phyloP scores from a whole-genome alignment of 2,888 invertebrate genomes.

The Scotopteryx bipunctaria region DNA sequence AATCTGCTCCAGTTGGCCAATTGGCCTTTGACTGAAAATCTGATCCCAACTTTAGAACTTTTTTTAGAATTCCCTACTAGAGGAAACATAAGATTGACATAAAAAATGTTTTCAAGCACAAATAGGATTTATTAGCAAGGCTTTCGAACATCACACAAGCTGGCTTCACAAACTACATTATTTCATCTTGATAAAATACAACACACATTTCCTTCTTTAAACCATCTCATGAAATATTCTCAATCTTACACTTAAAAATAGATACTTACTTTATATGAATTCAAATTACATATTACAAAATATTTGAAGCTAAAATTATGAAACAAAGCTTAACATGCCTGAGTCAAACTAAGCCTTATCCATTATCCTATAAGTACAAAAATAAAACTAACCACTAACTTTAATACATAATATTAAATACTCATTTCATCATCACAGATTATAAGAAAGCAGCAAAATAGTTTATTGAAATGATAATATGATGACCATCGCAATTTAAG shows the following conservation, averaged over 20 bases:
- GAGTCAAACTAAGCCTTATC: constrained; percentile 24
- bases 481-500: not conserved
- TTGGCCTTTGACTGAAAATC: no score
- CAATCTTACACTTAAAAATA: constrained; percentile 44
- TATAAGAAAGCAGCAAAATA: constrained; percentile 33
- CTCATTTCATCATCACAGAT: constrained; percentile 47
- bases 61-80: not conserved
- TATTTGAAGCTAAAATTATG: constrained; percentile 9
- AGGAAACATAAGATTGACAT: constrained; percentile 37
- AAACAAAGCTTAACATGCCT: no score
- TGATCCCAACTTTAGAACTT: no score
- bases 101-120: constrained; percentile 48
- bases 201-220: constrained; percentile 48
- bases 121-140: constrained; percentile 61
- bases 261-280: no score
- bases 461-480: not conserved
- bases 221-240: constrained; percentile 67
- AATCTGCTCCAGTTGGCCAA: no score
- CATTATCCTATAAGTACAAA: constrained; percentile 45
- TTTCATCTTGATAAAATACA: constrained; percentile 27
- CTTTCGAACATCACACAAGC: constrained; percentile 61
- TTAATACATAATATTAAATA: constrained; percentile 28
- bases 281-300: constrained; percentile 17
- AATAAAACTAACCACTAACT: constrained; percentile 42
- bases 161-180: constrained; percentile 37